Evolutionary conservation across 2,888 invertebrate genomes (phyloP), one percentile per base, ranked within the genome.

Genomic region (Lepidochrysops patricia): DNA sequence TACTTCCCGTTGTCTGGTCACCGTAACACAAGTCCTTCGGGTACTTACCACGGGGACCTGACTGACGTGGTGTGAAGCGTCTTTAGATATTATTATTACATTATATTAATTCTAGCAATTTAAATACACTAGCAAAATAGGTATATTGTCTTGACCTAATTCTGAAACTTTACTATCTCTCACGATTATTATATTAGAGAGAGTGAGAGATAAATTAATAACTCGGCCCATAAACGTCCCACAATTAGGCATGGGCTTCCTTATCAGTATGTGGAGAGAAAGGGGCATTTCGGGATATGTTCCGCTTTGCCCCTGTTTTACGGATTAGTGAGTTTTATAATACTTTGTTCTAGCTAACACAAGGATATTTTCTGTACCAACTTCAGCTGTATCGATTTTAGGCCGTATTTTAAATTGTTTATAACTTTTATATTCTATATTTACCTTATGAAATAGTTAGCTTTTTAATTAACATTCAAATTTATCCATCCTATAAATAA

Each of bases 251-350:
- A 19, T 43, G 43, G 43, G 43, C 4, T 43, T 43, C 43, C 43
- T 43, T 43, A 43, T 43, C 43, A 43, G 43, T 12, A 43, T 43
- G 43, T 43, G 43, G 23, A 43, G 23, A 43, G 43, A 43, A 9
- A 43, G 43, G 43, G 23, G 23, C 23, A 43, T 43, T 37, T 43
- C 23, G 2, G 43, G 43, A 43, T 43, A 23, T 23, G 43, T 43
- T 23, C 43, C 43, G 19, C 19, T 43, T 43, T 19, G 19, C 43
- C 43, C 43, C 12, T 23, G 43, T 43, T 19, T 43, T 43, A 9
- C 23, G 43, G 43, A 43, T 43, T 43, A 43, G 19, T 43, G 43
- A 43, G 43, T 43, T 43, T 43, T 43, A 43, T 43, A 43, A 43
- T 43, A 15, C 43, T 43, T 43, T 43, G 19, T 43, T 7, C 15